Percentiles rank a stretch among this genome's conserved stretches.
These are phyloP conservation scores for Amphiprion clarkii DNA, from an alignment of 2,797 vertebrate genomes.

Conservation along the genomic window DNA sequence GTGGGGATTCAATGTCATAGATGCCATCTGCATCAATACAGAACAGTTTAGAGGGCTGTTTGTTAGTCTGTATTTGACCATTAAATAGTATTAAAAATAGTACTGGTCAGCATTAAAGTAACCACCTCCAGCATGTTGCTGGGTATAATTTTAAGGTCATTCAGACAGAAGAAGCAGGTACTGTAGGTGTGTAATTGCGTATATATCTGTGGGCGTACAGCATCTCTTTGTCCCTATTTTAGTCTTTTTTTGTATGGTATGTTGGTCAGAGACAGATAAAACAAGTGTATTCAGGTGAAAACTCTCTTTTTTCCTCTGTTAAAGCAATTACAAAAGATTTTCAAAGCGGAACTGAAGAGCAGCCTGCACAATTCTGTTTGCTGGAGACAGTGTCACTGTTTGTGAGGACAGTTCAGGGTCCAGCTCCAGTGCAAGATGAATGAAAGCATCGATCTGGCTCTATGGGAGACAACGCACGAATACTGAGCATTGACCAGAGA, in stretches of 20 bases:
- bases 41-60: not conserved
- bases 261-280: constrained; percentile 15
- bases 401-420: constrained; percentile 55
- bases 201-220: not conserved
- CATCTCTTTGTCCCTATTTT: not conserved
- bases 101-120: not conserved
- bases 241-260: not conserved
- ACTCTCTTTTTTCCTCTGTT: not conserved
- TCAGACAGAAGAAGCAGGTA: not conserved
- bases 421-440: constrained; percentile 61
- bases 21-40: not conserved
- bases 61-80: no score
- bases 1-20: not conserved
- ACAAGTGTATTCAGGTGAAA: constrained; percentile 9
- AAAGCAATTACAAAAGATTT: constrained; percentile 29
- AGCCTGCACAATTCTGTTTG: not conserved
- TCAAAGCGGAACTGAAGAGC: constrained; percentile 39
- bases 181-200: not conserved
- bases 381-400: constrained; percentile 31
- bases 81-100: no score
- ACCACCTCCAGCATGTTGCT: not conserved
- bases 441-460: constrained; percentile 69
- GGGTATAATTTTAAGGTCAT: no score
- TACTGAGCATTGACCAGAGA: constrained; percentile 61
- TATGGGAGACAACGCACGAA: constrained; percentile 58